Evolutionary conservation across 2,113 vertebrate species (phyloP).

Genomic region (Dendropsophus ebraccatus): DNA sequence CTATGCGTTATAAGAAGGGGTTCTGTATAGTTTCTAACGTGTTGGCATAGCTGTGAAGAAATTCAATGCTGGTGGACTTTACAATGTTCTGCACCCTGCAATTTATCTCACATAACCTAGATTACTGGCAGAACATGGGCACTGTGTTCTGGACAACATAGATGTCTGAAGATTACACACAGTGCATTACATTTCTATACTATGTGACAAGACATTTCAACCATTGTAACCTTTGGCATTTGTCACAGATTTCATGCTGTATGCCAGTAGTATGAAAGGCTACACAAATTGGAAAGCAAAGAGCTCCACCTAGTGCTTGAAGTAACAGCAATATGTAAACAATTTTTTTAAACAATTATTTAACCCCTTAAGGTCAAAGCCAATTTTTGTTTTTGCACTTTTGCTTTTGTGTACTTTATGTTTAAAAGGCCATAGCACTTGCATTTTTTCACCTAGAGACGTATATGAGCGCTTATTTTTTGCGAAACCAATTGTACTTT

Average conservation of each 20-base stretch:
- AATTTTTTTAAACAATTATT: too few relatives aligned
- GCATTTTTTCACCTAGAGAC: too few relatives aligned
- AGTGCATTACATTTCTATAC: not conserved
- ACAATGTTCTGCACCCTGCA: too few relatives aligned
- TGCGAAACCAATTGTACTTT: too few relatives aligned
- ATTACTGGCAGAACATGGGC: not conserved
- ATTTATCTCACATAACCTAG: not conserved
- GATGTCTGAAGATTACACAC: not conserved
- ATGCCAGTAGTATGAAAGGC: not conserved
- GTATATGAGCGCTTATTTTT: too few relatives aligned
- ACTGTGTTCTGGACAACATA: not conserved
- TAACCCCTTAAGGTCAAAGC: too few relatives aligned
- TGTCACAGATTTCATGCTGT: not conserved
- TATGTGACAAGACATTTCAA: not conserved
- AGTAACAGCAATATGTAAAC: too few relatives aligned
- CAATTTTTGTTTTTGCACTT: too few relatives aligned
- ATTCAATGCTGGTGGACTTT: not conserved
- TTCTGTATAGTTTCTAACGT: not conserved
- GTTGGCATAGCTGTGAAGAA: constrained; percentile 1
- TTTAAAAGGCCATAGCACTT: too few relatives aligned
- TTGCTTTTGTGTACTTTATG: too few relatives aligned
- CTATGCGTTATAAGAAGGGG: not conserved
- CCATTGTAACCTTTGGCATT: too few relatives aligned
- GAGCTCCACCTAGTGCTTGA: constrained; percentile 22
- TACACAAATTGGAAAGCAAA: not conserved